A percentile compares a stretch with the other conserved stretches of the same genome.
phyloP scores from a whole-genome alignment of 1,140 invertebrate species.

The Drosophila pallidifrons region DNA sequence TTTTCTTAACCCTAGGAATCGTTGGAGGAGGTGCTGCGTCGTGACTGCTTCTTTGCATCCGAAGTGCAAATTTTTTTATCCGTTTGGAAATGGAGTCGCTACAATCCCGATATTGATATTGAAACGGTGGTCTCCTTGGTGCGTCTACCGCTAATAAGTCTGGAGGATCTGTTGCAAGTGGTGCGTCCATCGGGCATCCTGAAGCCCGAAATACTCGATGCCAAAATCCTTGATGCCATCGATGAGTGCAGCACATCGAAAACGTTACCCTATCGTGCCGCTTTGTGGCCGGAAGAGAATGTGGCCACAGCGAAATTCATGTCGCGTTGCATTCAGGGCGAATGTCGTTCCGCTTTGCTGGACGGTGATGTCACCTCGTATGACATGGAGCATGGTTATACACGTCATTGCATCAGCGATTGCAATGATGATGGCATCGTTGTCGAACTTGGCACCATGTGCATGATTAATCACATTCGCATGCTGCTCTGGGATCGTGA shows the following conservation, averaged over 20 bases:
- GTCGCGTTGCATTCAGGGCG: slow-evolving; percentile 94
- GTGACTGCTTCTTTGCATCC: slow-evolving; percentile 97
- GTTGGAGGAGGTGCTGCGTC: slow-evolving; percentile 92
- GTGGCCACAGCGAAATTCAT: slow-evolving; percentile 92
- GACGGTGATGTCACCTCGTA: slow-evolving; percentile 91
- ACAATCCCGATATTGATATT: slow-evolving; percentile 89
- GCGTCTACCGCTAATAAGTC: slow-evolving; percentile 93
- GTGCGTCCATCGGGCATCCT: slow-evolving; percentile 95
- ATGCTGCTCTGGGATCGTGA: slow-evolving; percentile 98
- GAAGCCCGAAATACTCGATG: slow-evolving; percentile 88
- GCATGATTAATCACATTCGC: slow-evolving; percentile 96
- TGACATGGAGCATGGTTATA: slow-evolving; percentile 89
- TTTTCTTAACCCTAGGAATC: slow-evolving; percentile 86
- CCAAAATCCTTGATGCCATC: slow-evolving; percentile 96
- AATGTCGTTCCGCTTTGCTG: slow-evolving; percentile 93
- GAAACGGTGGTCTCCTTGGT: slow-evolving; percentile 88
- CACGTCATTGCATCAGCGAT: slow-evolving; percentile 96
- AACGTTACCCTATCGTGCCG: slow-evolving; percentile 92
- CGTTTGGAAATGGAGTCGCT: slow-evolving; percentile 93
- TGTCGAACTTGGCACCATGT: slow-evolving; percentile 93
- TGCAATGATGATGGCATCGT: slow-evolving; percentile 90
- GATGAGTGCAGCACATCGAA: slow-evolving; percentile 91
- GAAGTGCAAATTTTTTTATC: slow-evolving; percentile 98
- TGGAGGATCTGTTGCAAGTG: slow-evolving; percentile 94
- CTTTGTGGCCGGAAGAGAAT: slow-evolving; percentile 94